A percentile compares a stretch with the other conserved stretches of the same genome.
Evolutionary conservation across 2,888 invertebrate genomes (phyloP).

Genomic region (Malthinus seriepunctatus): DNA sequence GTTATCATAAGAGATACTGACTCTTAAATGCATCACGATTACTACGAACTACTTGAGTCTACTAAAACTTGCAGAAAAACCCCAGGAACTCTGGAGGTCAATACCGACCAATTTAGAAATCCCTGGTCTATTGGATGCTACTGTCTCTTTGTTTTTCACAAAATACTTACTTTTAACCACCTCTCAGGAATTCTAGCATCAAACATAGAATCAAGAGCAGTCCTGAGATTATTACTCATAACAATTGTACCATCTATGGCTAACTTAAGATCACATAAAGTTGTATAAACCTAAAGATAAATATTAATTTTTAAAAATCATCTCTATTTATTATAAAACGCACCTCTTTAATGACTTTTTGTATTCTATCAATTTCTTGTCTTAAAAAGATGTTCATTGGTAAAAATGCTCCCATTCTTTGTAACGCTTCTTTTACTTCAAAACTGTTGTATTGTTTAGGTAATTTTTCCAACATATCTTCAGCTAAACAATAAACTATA

Average conservation of each 20-base stretch:
- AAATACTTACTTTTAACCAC: constrained; percentile 74
- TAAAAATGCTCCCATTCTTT: constrained; percentile 87
- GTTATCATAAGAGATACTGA: too few species aligned
- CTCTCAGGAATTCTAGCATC: constrained; percentile 91
- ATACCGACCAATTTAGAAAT: too few species aligned
- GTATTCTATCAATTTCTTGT: constrained; percentile 82
- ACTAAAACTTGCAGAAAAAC: too few species aligned
- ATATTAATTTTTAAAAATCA: too few species aligned
- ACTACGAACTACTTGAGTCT: too few species aligned
- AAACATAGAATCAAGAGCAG: constrained; percentile 93
- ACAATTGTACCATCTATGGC: constrained; percentile 98
- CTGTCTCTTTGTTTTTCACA: too few species aligned
- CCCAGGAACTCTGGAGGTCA: too few species aligned
- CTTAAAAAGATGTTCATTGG: constrained; percentile 96
- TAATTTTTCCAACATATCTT: constrained; percentile 87
- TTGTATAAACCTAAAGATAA: constrained; percentile 69
- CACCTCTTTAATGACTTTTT: constrained; percentile 74
- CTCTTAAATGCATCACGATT: too few species aligned
- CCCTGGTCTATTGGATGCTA: too few species aligned
- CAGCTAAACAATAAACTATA: constrained; percentile 87
- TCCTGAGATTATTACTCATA: constrained; percentile 89
- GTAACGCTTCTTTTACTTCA: constrained; percentile 87
- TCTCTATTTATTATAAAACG: constrained; percentile 36
- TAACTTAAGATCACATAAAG: constrained; percentile 85
- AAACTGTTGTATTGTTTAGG: constrained; percentile 87